These are phyloP conservation scores for Pectinophora gossypiella DNA, from an alignment of 1,140 invertebrate genomes.

Conservation along the genomic window DNA sequence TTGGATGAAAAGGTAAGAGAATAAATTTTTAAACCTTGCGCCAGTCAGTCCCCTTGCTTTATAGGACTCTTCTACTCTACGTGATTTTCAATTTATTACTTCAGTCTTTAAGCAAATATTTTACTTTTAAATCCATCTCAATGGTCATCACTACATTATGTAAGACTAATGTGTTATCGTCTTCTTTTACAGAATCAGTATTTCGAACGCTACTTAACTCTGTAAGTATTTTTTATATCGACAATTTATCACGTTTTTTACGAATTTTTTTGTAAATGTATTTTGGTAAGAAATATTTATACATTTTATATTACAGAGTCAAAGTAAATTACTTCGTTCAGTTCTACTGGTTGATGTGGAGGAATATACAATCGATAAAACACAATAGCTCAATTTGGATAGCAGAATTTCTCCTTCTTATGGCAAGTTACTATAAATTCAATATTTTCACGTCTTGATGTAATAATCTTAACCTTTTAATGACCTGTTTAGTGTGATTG, in stretches of 20 bases:
- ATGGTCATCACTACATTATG: too few relatives aligned
- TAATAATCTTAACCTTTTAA: not conserved
- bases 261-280: not conserved
- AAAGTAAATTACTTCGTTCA: slow-evolving; percentile 73
- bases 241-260: slow-evolving; percentile 7
- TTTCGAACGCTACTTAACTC: slow-evolving; percentile 60
- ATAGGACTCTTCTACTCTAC: too few relatives aligned
- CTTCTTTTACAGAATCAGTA: slow-evolving; percentile 54
- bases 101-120: too few relatives aligned
- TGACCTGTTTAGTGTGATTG: not conserved
- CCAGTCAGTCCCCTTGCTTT: too few relatives aligned
- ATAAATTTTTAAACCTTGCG: too few relatives aligned
- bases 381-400: slow-evolving; percentile 76
- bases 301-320: slow-evolving; percentile 48
- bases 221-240: slow-evolving; percentile 50
- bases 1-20: slow-evolving; percentile 46
- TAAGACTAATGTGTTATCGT: too few relatives aligned
- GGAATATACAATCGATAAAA: slow-evolving; percentile 76
- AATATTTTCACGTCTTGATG: not conserved
- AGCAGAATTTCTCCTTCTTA: slow-evolving; percentile 77
- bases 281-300: not conserved
- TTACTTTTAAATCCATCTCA: too few relatives aligned
- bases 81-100: too few relatives aligned
- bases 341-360: slow-evolving; percentile 76
- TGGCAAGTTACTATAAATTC: slow-evolving; percentile 71